Percentiles rank a stretch among this genome's conserved stretches.
These are phyloP conservation scores for Thymallus thymallus DNA, from an alignment of 2,113 vertebrate species.

Conservation along the genomic window DNA sequence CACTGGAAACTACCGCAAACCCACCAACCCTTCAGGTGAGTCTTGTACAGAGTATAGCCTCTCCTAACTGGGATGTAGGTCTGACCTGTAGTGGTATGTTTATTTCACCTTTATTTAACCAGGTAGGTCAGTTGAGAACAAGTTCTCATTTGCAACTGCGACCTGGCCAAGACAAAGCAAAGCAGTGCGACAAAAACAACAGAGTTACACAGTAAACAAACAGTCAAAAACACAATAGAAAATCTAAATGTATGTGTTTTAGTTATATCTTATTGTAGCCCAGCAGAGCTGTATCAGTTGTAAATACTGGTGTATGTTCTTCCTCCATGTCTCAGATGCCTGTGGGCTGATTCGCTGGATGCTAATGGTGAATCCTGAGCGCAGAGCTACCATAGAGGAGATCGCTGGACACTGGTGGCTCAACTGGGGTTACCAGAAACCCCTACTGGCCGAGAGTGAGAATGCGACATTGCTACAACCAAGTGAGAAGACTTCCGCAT, in stretches of 20 bases:
- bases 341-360: conserved; percentile 97
- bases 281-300: background rate
- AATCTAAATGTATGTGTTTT: too few species aligned
- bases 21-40: conserved; percentile 85
- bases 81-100: background rate
- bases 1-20: conserved; percentile 85
- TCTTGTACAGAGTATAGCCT: background rate
- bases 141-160: too few species aligned
- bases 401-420: conserved; percentile 97
- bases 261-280: background rate
- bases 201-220: too few species aligned
- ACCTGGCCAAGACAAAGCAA: too few species aligned
- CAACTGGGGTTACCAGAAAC: conserved; percentile 89
- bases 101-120: too few species aligned
- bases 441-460: conserved; percentile 73
- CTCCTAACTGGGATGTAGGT: too few species aligned
- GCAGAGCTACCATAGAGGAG: conserved; percentile 91
- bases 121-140: too few species aligned
- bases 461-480: conserved; percentile 26
- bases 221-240: too few species aligned
- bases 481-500: background rate
- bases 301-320: background rate
- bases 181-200: too few species aligned
- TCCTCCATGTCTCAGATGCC: conserved; percentile 79
- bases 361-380: conserved; percentile 94